Evolutionary conservation across 2,797 vertebrate species (phyloP).

Genomic region (Nothura maculosa): DNA sequence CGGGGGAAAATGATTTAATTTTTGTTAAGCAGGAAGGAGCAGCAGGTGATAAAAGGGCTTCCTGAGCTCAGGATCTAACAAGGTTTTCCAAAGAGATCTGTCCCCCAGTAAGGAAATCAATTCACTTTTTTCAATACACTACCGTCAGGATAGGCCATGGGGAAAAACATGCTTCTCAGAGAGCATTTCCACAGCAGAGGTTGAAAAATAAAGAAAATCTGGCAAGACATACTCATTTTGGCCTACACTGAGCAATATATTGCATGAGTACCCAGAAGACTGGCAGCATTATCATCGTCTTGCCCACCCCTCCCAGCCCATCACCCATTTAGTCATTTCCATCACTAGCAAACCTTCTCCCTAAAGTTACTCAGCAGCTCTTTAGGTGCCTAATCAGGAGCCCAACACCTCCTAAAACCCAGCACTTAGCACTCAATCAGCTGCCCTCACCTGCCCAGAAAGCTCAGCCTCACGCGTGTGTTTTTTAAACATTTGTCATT

Average conservation of each 20-base stretch:
- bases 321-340: neutral
- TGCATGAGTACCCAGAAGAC: neutral
- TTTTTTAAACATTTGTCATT: neutral
- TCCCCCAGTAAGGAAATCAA: too few relatives aligned
- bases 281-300: neutral
- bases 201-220: neutral
- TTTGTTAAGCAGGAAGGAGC: neutral
- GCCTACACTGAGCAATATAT: neutral
- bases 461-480: neutral
- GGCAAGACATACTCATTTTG: neutral
- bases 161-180: too few relatives aligned
- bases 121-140: too few relatives aligned
- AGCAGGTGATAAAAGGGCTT: neutral
- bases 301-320: neutral
- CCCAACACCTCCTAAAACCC: neutral
- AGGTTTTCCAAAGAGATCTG: neutral
- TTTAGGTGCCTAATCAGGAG: neutral
- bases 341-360: neutral
- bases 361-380: neutral
- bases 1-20: neutral
- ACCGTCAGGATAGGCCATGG: neutral
- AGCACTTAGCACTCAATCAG: neutral
- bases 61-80: neutral
- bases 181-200: fast-evolving
- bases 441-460: too few relatives aligned